A percentile compares a stretch with the other conserved stretches of the same genome.
phyloP scores from a whole-genome alignment of 35 echinoderm and acorn worm genomes.

The Chiridota heheva region DNA sequence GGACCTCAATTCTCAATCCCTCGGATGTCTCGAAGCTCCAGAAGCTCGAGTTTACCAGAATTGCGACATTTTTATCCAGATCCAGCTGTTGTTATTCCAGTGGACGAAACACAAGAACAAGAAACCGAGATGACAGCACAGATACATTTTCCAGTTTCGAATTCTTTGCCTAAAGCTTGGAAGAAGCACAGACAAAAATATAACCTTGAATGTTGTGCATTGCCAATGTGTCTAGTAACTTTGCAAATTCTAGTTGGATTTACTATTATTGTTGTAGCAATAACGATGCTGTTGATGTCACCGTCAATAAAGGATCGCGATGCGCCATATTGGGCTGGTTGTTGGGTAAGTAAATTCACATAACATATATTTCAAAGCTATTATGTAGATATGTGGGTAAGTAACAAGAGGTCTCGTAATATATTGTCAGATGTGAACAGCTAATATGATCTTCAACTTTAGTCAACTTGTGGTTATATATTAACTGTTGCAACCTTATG shows the following conservation, averaged over 20 bases:
- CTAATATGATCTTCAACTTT: background rate
- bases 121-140: slow-evolving; percentile 60
- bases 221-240: slow-evolving; percentile 89
- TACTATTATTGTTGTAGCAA: slow-evolving; percentile 87
- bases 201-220: slow-evolving; percentile 86
- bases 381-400: background rate
- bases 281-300: slow-evolving; percentile 88
- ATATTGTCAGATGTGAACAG: background rate
- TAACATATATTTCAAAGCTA: background rate
- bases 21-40: slow-evolving; percentile 76
- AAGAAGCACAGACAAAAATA: slow-evolving; percentile 58
- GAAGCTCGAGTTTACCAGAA: slow-evolving; percentile 86
- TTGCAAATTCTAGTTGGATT: slow-evolving; percentile 86
- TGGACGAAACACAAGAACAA: slow-evolving; percentile 54
- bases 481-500: background rate
- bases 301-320: slow-evolving; percentile 84
- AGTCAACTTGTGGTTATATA: background rate
- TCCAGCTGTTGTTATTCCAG: slow-evolving; percentile 38
- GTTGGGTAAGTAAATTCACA: slow-evolving; percentile 87
- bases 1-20: slow-evolving; percentile 65
- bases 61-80: slow-evolving; percentile 67
- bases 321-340: slow-evolving; percentile 95
- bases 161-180: slow-evolving; percentile 45
- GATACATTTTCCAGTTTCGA: slow-evolving; percentile 54
- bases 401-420: background rate